These are phyloP conservation scores for Thryonomys swinderianus DNA, from an alignment of 2,113 vertebrate genomes.

Conservation along the genomic window DNA sequence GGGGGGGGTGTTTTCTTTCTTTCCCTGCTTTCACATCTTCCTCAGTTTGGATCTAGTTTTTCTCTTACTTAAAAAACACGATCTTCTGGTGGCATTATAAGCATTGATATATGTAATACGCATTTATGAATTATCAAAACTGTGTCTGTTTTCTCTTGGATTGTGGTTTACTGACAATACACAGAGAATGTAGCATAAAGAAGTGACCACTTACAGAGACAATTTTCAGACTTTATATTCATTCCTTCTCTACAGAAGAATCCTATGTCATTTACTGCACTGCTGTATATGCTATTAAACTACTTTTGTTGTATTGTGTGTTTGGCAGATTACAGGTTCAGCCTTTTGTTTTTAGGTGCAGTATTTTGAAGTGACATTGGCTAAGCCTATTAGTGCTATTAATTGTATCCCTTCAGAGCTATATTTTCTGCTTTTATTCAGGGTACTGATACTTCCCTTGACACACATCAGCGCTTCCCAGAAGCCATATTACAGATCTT, in stretches of 20 bases:
- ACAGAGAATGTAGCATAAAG: not conserved
- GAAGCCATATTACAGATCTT: not conserved
- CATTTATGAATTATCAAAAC: not conserved
- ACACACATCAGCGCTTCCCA: not conserved
- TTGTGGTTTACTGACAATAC: not conserved
- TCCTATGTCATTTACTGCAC: not conserved
- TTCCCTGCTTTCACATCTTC: not conserved
- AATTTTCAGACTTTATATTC: not conserved
- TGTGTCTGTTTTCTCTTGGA: not conserved
- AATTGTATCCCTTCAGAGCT: not conserved
- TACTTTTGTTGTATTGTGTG: not conserved
- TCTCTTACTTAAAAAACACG: not conserved
- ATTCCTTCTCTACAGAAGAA: not conserved
- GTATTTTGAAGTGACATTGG: not conserved
- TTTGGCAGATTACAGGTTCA: not conserved
- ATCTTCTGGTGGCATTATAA: not conserved
- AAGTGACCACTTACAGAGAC: not conserved
- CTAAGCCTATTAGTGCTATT: not conserved
- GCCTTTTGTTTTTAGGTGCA: not conserved
- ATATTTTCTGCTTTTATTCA: constrained; percentile 2
- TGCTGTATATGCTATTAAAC: not conserved
- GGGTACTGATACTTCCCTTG: not conserved
- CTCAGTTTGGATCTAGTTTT: not conserved
- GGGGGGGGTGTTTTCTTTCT: not conserved
- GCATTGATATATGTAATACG: not conserved